Base-by-base conservation (phyloP, 2,888 invertebrate genomes). In the Ganaspis brasiliensis region DNA sequence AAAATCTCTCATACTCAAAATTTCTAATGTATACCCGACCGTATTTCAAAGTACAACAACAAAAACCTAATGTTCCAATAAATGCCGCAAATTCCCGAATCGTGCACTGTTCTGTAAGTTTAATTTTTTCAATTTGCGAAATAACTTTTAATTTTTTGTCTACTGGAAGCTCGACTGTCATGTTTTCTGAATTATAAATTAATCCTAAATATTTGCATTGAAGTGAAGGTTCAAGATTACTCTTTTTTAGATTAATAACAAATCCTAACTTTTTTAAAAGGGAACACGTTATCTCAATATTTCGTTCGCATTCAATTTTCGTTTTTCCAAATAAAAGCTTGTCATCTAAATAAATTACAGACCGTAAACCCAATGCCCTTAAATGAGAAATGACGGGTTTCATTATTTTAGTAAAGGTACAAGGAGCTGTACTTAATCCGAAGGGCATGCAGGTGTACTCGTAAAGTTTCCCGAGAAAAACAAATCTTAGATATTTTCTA, bases 391-490 rank as follows among this genome's bases (percentile, higher is more conserved):
- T 49, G 2, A 80, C 73, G 14, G 73, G 73, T 49, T 78, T 80
- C 55, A 73, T 19, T 8, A 79, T 19, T 72, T 35, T 35, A 35
- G 35, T 35, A 9, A 35, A 35, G 35, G 35, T 35, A 9, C 9
- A 35, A 35, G 35, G 78, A 63, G 26, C 76, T 8, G 76, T 49
- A 57, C 55, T 72, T 0, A 83, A 56, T 0, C 81, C 81, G 35
- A 82, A 82, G 9, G 82, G 79, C 9, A 84, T 57, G 16, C 82
- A 82, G 0, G 55, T 74, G 19, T 79, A 84, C 73, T 84, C 72
- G 14, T 67, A 80, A 1, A 78, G 12, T 24, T 52, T 67, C 3
- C 59, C 77, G 5, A 72, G 0, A 49, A 81, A 83, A 40, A 37
- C 55, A 35, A 83, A 82, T n/a, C 81, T 73, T 10, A 83, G 55